A percentile compares a stretch with the other conserved stretches of the same genome.
Conservation (phyloP, 2,888 invertebrate genomes). For the Athetis lepigone region DNA sequence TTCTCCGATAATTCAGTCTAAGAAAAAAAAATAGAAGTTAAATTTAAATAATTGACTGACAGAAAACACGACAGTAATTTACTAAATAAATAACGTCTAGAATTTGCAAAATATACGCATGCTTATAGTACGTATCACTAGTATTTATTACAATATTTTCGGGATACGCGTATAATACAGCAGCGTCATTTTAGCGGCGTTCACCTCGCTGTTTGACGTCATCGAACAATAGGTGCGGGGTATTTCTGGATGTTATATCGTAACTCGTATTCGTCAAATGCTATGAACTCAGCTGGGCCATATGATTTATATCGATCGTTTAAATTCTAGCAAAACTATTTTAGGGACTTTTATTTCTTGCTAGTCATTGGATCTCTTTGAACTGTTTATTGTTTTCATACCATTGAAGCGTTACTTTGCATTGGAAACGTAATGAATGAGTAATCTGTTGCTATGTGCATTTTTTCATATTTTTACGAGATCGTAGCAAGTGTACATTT, state of each 20-base stretch:
- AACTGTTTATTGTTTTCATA: background rate
- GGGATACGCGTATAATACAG: background rate
- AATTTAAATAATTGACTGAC: conserved; percentile 25
- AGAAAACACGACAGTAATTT: conserved; percentile 15
- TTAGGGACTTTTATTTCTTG: conserved; percentile 21
- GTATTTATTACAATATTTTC: conserved; percentile 25
- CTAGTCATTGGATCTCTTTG: conserved; percentile 17
- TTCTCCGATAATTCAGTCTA: background rate
- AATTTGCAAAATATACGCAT: conserved; percentile 2
- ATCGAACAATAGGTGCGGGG: conserved; percentile 76
- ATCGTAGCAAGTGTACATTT: conserved; percentile 6
- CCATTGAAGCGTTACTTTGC: background rate
- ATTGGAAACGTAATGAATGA: too few species aligned
- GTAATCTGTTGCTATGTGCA: conserved; percentile 15
- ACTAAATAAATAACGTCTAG: background rate
- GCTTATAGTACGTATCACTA: conserved; percentile 5
- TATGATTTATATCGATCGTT: conserved; percentile 58
- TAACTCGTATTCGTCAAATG: conserved; percentile 68
- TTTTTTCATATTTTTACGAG: background rate
- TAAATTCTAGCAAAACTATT: conserved; percentile 36
- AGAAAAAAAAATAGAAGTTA: background rate
- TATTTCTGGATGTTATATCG: conserved; percentile 71
- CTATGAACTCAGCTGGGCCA: conserved; percentile 58
- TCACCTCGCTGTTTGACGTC: conserved; percentile 70
- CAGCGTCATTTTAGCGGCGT: conserved; percentile 63